A percentile compares a stretch with the other conserved stretches of the same genome.
These are phyloP conservation scores for Campaea margaritaria DNA, from an alignment of 2,888 invertebrate species.

Conservation along the genomic window DNA sequence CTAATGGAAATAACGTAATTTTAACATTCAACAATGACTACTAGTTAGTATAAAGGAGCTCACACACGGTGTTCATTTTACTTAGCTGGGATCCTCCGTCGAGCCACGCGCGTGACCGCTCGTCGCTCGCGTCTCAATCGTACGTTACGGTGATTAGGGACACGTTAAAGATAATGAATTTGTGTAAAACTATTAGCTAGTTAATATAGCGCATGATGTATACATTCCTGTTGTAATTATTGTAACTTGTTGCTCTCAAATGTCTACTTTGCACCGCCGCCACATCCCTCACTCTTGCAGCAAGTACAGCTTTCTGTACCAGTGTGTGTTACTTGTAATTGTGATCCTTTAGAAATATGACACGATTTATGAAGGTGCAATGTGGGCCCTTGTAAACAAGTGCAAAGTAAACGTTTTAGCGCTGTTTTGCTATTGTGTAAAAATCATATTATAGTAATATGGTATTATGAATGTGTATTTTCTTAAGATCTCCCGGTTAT, in stretches of 20 bases:
- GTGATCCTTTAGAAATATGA: no score
- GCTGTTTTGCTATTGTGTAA: slow-evolving; percentile 13
- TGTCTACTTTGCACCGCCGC: slow-evolving; percentile 38
- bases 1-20: slow-evolving; percentile 19
- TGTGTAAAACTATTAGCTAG: slow-evolving; percentile 2
- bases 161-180: slow-evolving; percentile 3
- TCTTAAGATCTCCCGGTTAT: background rate
- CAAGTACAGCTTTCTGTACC: background rate
- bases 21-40: slow-evolving; percentile 13
- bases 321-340: background rate
- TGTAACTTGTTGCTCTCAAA: slow-evolving; percentile 29
- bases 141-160: slow-evolving; percentile 17
- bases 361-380: background rate
- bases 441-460: slow-evolving; percentile 9
- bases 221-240: slow-evolving; percentile 25
- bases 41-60: slow-evolving; percentile 4
- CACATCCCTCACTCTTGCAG: background rate
- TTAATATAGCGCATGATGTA: slow-evolving; percentile 9
- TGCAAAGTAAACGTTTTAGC: slow-evolving; percentile 41
- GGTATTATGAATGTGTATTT: slow-evolving; percentile 4
- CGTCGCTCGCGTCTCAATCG: slow-evolving; percentile 5
- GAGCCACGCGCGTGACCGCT: slow-evolving; percentile 1
- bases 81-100: background rate
- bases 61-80: slow-evolving; percentile 6
- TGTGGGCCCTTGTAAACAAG: slow-evolving; percentile 16